Percentiles rank a stretch among this genome's conserved stretches.
Evolutionary conservation across 2,113 vertebrate species (phyloP).

Genomic region (Zapornia atra): DNA sequence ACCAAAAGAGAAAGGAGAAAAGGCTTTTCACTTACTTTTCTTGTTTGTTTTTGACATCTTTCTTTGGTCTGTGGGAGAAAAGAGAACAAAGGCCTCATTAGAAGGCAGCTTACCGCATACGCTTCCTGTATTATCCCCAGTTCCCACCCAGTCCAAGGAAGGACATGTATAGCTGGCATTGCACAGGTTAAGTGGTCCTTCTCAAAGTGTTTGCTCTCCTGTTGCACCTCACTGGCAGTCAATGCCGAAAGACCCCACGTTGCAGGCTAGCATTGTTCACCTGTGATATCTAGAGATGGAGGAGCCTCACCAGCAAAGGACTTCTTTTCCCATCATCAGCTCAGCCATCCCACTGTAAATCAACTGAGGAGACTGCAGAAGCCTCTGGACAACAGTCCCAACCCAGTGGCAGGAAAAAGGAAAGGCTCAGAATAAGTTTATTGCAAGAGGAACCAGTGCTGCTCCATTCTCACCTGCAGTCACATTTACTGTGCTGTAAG

Average conservation of each 20-base stretch:
- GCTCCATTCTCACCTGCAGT: constrained; percentile 91
- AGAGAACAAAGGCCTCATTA: constrained; percentile 65
- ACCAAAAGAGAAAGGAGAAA: constrained; percentile 46
- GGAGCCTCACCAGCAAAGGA: not conserved
- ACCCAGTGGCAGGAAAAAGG: constrained; percentile 4
- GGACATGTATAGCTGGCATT: not conserved
- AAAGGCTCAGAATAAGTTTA: not conserved
- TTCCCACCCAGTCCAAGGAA: not conserved
- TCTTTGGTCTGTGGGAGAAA: constrained; percentile 88
- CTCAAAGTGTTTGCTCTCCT: not conserved
- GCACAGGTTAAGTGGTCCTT: not conserved
- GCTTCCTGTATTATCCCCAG: not conserved
- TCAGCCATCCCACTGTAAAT: not conserved
- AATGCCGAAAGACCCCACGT: not conserved
- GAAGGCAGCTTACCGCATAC: not conserved
- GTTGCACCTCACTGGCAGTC: not conserved
- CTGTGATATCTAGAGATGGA: not conserved
- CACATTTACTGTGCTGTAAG: constrained; percentile 94
- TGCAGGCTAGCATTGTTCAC: not conserved
- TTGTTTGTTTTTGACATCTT: constrained; percentile 87
- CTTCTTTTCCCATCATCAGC: not conserved
- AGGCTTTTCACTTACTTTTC: constrained; percentile 90
- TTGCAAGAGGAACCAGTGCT: constrained; percentile 35
- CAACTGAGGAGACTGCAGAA: not conserved
- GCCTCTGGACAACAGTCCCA: not conserved